These are phyloP conservation scores for Rousettus leschenaultii DNA, from an alignment of 2,113 vertebrate species.

Conservation along the genomic window DNA sequence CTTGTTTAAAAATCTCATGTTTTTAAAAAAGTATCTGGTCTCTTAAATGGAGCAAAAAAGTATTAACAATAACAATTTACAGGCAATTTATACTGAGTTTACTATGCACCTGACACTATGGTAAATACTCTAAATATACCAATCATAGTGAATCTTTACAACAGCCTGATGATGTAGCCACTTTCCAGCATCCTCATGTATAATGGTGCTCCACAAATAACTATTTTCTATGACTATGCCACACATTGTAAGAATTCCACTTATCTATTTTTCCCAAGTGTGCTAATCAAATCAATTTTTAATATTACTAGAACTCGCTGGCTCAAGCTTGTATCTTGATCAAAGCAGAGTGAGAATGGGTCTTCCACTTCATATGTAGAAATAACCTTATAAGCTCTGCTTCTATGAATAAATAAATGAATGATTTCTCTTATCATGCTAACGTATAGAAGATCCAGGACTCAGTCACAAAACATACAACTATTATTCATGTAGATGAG, in stretches of 20 bases:
- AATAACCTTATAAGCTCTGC: neutral
- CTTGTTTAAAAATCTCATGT: neutral
- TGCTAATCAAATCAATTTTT: neutral
- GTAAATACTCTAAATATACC: neutral
- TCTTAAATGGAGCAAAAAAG: neutral
- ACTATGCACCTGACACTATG: neutral
- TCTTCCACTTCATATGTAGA: neutral
- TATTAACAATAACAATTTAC: neutral
- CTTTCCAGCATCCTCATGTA: neutral
- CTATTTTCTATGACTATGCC: neutral
- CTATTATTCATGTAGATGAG: neutral
- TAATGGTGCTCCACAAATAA: neutral
- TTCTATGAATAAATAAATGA: slow-evolving; percentile 19
- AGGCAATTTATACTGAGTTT: neutral
- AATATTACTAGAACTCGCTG: neutral
- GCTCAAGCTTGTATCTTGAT: neutral
- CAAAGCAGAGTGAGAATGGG: neutral
- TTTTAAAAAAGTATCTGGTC: neutral
- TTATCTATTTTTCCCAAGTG: neutral
- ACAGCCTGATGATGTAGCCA: neutral
- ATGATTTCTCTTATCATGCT: neutral
- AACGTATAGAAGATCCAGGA: neutral
- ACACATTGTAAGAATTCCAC: neutral
- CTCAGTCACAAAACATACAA: neutral
- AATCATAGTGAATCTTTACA: neutral